Percentiles rank a stretch among this genome's conserved stretches.
These are phyloP conservation scores for Sebastes schlegelii DNA, from an alignment of 2,113 vertebrate species.

Conservation along the genomic window DNA sequence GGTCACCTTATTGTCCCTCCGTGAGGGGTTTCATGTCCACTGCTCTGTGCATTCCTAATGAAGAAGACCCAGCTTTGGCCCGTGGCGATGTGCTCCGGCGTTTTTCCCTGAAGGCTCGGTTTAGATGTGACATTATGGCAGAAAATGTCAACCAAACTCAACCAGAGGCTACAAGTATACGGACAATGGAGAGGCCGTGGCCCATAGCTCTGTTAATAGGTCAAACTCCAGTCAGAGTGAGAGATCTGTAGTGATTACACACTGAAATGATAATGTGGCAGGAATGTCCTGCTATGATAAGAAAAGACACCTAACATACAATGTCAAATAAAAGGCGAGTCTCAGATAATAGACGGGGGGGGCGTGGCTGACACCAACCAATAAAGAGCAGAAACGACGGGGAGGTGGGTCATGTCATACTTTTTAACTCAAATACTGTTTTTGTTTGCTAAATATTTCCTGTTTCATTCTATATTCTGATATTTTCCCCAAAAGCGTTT, in stretches of 20 bases:
- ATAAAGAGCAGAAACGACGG: no score
- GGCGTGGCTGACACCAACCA: not conserved
- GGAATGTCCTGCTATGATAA: not conserved
- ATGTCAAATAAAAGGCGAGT: not conserved
- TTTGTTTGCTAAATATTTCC: not conserved
- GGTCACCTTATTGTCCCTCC: slow-evolving; percentile 53
- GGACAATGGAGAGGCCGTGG: slow-evolving; percentile 27
- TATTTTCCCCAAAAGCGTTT: not conserved
- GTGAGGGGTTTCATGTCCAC: slow-evolving; percentile 41
- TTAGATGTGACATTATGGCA: slow-evolving; percentile 60
- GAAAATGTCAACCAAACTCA: slow-evolving; percentile 70
- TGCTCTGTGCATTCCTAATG: slow-evolving; percentile 57
- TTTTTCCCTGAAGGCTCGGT: slow-evolving; percentile 34
- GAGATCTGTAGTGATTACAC: slow-evolving; percentile 12
- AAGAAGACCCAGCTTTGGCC: slow-evolving; percentile 36
- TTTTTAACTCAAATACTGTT: not conserved
- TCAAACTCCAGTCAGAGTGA: slow-evolving; percentile 29
- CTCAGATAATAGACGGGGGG: not conserved
- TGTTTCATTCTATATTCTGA: not conserved
- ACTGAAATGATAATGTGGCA: slow-evolving; percentile 17
- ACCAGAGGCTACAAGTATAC: slow-evolving; percentile 44
- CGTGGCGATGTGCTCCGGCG: slow-evolving; percentile 16
- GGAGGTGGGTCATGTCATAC: not conserved
- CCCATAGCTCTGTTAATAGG: slow-evolving; percentile 31
- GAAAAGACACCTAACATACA: not conserved